Base-by-base conservation (phyloP, 2,888 invertebrate species). In the Lymantria monacha region DNA sequence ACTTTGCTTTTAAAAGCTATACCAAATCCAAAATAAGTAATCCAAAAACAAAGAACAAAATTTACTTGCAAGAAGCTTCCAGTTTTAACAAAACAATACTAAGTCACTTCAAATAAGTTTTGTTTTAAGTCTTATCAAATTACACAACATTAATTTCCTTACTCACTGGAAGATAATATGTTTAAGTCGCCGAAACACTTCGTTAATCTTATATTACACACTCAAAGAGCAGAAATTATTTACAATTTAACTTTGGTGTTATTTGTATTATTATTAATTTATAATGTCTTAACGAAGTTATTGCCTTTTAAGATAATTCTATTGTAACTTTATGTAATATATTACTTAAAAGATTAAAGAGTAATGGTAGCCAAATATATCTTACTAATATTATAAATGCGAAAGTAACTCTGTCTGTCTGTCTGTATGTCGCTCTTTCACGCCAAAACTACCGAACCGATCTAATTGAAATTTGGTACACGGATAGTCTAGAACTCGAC, bases 151-250 rank as follows among this genome's bases (percentile, higher is more conserved):
- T 40, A 52, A 59, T 55, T 55, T 55, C 15, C 12, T 22, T 54
- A 59, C 59, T 52, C 51, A 40, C 37, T 37, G n/a, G 33, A 53
- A 51, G 44, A 61, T 55, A 33, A 10, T 33, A 33, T 33, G 33
- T 33, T 33, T 10, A 33, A 33, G 33, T 33, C 33, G 22, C 33
- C 33, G 10, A 33, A 33, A 33, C 9, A 10, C 33, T 9, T 2
- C 10, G 10, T 33, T 33, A 33, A 33, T 33, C 33, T 33, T 9
- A 33, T 33, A 33, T 9, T 33, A 33, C 10, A 33, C 33, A 33
- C 33, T 33, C 33, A 10, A 10, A 33, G 10, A 10, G 33, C 33
- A 33, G 33, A 8, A 33, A 10, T 33, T 10, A 33, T 33, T 9
- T 33, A 10, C 9, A 33, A 33, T 9, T 33, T 33, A 33, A 33